Evolutionary conservation across 2,113 vertebrate species (phyloP).

Genomic region (Glareola pratincola): DNA sequence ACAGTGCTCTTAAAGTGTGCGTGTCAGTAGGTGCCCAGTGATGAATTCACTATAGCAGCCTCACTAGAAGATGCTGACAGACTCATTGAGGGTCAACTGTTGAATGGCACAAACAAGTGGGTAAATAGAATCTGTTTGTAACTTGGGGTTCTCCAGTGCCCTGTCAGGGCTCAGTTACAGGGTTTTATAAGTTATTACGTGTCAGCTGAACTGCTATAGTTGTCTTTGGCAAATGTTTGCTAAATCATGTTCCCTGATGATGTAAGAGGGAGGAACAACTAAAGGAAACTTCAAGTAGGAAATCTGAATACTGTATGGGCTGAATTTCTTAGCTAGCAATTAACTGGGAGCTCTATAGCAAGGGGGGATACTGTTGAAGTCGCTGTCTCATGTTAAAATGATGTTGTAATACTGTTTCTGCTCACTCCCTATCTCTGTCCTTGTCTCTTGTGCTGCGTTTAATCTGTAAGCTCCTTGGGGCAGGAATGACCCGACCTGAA

Average conservation of each 20-base stretch:
- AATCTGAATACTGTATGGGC: neutral
- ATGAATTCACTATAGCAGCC: neutral
- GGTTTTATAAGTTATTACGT: neutral
- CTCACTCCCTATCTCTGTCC: neutral
- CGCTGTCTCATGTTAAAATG: neutral
- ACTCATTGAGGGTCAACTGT: neutral
- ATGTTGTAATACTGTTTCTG: neutral
- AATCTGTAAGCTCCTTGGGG: neutral
- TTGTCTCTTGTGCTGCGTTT: neutral
- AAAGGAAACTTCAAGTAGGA: neutral
- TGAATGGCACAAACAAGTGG: conserved; percentile 51
- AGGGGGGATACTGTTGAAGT: neutral
- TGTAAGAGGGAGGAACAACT: neutral
- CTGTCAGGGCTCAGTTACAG: conserved; percentile 33
- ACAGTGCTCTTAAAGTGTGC: neutral
- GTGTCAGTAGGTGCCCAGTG: neutral
- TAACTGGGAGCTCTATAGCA: neutral
- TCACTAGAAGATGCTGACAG: neutral
- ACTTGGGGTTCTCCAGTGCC: neutral
- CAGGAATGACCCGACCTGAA: neutral
- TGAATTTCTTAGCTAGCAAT: neutral
- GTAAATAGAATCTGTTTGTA: conserved; percentile 45
- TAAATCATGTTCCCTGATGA: neutral
- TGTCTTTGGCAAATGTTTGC: conserved; percentile 9
- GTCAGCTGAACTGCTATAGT: conserved; percentile 31